A percentile compares a stretch with the other conserved stretches of the same genome.
Conservation (phyloP, 2,113 vertebrate species). For the Leucopsar rothschildi region DNA sequence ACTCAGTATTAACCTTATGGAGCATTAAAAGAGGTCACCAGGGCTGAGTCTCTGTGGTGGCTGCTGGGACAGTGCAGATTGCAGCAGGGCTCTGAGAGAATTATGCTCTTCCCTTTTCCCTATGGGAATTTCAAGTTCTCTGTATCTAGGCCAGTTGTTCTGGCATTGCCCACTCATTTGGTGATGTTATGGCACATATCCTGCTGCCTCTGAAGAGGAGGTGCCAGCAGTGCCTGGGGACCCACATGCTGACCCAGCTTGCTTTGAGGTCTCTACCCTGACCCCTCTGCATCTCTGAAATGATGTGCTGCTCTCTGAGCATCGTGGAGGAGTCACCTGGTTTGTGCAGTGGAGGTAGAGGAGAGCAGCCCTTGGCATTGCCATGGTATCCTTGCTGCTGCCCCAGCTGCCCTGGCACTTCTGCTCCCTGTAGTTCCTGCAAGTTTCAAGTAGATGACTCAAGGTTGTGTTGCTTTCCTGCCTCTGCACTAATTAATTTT, state of each 20-base stretch:
- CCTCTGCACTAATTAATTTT: not conserved
- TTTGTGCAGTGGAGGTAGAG: not conserved
- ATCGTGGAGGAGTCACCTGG: fast-evolving
- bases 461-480: not conserved
- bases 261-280: not conserved
- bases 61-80: not conserved
- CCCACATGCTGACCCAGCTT: not conserved
- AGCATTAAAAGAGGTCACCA: not conserved
- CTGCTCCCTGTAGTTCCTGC: not conserved
- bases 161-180: not conserved
- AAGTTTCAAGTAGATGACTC: not conserved
- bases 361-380: not conserved
- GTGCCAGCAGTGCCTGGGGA: fast-evolving
- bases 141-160: not conserved
- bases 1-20: not conserved
- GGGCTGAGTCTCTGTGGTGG: not conserved
- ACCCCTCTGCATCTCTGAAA: not conserved
- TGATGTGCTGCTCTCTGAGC: not conserved
- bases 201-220: not conserved
- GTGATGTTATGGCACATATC: not conserved
- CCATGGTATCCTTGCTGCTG: not conserved
- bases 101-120: not conserved
- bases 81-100: not conserved
- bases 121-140: not conserved
- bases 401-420: not conserved